A percentile compares a stretch with the other conserved stretches of the same genome.
These are phyloP conservation scores for Uromys caudimaculatus DNA, from an alignment of 2,797 vertebrate species.

Conservation along the genomic window DNA sequence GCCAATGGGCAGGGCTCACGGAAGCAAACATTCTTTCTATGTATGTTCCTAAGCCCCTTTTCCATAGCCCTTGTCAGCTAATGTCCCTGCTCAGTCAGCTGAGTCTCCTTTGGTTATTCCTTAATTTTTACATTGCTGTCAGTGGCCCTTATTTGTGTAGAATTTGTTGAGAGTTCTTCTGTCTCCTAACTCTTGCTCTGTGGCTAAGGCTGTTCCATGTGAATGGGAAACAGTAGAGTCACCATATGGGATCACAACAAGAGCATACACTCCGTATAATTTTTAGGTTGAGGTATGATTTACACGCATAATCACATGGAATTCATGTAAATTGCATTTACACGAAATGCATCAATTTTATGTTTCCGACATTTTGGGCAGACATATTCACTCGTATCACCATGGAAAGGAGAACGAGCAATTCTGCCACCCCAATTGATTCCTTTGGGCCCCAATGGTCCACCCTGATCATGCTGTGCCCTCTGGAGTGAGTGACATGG, in stretches of 20 bases:
- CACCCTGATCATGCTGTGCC: neutral
- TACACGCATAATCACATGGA: neutral
- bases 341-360: neutral
- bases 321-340: neutral
- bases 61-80: neutral
- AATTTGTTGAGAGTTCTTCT: neutral
- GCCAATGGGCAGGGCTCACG: fast-evolving
- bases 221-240: neutral
- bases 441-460: neutral
- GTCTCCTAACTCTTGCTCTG: neutral
- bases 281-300: conserved; percentile 33
- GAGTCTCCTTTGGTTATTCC: neutral
- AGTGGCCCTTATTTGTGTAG: neutral
- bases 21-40: too few species aligned
- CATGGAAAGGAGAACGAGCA: neutral
- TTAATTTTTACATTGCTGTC: neutral
- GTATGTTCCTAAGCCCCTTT: neutral
- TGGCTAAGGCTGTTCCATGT: neutral
- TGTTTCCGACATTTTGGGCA: neutral
- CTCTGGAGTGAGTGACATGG: neutral
- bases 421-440: neutral
- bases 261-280: neutral
- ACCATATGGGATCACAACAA: neutral
- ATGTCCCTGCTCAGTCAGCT: neutral
- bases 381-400: neutral